A percentile compares a stretch with the other conserved stretches of the same genome.
phyloP scores from a whole-genome alignment of 2,113 vertebrate genomes.

The Neogobius melanostomus region DNA sequence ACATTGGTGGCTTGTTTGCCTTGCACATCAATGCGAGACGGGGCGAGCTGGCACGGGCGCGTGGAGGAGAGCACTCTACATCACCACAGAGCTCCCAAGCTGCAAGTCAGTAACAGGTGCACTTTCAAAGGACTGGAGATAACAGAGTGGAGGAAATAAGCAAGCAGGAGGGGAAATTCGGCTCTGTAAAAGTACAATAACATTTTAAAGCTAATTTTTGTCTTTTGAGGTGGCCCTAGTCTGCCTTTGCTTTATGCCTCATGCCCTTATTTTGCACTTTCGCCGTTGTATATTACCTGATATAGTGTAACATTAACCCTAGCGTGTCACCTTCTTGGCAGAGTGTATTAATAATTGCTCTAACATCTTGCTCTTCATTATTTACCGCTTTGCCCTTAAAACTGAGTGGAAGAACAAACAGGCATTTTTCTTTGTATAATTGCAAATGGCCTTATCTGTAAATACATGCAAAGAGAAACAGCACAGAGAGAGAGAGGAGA shows the following conservation, averaged over 20 bases:
- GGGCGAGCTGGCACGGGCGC: constrained; percentile 44
- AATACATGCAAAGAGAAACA: constrained; percentile 5
- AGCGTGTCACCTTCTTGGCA: neutral
- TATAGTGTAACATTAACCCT: constrained; percentile 7
- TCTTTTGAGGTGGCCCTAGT: neutral
- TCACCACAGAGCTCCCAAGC: constrained; percentile 56
- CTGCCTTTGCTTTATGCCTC: neutral
- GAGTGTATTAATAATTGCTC: neutral
- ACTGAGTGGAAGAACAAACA: constrained; percentile 19
- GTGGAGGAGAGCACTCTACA: constrained; percentile 39
- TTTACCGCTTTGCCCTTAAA: constrained; percentile 8
- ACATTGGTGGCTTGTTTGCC: constrained; percentile 49
- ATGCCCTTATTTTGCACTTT: constrained; percentile 5
- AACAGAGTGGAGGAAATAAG: constrained; percentile 37
- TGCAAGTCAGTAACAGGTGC: constrained; percentile 69
- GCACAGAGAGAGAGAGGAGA: constrained; percentile 1
- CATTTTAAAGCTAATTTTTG: constrained; percentile 25
- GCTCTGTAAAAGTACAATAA: constrained; percentile 38
- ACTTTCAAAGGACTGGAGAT: constrained; percentile 72
- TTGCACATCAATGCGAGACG: constrained; percentile 41
- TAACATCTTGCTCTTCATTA: constrained; percentile 8
- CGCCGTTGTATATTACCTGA: neutral
- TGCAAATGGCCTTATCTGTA: constrained; percentile 7
- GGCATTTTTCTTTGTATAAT: neutral
- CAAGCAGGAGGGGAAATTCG: constrained; percentile 16